Evolutionary conservation across 2,888 invertebrate genomes (phyloP).

Genomic region (Apotomis turbidana): DNA sequence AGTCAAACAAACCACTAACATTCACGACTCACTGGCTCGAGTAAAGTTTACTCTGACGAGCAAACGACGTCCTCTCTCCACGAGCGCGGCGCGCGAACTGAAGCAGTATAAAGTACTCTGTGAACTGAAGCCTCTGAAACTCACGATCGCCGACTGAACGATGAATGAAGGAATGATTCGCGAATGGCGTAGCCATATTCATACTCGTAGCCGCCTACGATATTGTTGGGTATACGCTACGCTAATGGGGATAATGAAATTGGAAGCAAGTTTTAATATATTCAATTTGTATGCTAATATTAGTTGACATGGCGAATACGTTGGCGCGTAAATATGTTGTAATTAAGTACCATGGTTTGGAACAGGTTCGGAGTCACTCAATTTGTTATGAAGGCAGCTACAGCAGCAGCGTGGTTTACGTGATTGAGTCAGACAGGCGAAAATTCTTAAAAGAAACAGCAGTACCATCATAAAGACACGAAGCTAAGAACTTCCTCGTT

Average conservation of each 20-base stretch:
- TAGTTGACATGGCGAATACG: not conserved
- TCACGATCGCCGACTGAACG: no score
- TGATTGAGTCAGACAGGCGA: no score
- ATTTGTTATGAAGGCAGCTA: no score
- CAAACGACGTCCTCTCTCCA: not conserved
- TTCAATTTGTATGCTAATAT: not conserved
- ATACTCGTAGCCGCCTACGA: conserved; percentile 17
- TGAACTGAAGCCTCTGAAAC: not conserved
- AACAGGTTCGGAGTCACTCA: no score
- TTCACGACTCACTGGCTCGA: conserved; percentile 22
- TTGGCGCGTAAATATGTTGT: not conserved
- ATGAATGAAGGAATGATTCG: not conserved
- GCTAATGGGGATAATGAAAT: not conserved
- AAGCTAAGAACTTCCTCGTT: no score
- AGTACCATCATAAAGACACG: no score
- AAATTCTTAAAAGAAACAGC: no score
- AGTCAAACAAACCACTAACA: not conserved
- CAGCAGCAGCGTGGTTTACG: no score
- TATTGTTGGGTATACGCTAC: not conserved
- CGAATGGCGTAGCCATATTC: conserved; percentile 1
- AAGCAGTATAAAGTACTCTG: no score
- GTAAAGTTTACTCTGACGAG: not conserved
- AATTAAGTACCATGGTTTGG: not conserved
- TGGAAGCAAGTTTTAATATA: not conserved
- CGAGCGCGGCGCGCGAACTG: conserved; percentile 22